A percentile compares a stretch with the other conserved stretches of the same genome.
These are phyloP conservation scores for Mastacembelus armatus DNA, from an alignment of 2,797 vertebrate genomes.

Conservation along the genomic window DNA sequence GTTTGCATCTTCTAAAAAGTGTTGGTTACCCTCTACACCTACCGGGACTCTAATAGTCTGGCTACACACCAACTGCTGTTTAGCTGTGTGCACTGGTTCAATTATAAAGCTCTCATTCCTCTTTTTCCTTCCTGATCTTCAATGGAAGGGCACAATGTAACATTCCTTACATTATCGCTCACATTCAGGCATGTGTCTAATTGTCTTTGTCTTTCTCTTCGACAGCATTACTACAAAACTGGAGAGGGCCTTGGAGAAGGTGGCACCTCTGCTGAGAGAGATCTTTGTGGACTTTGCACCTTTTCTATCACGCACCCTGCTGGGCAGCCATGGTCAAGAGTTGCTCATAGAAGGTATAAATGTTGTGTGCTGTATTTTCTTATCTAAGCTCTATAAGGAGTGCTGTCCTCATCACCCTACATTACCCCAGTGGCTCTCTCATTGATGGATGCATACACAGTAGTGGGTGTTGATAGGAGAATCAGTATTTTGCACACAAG, in stretches of 20 bases:
- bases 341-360: slow-evolving; percentile 94
- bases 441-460: slow-evolving; percentile 47
- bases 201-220: slow-evolving; percentile 37
- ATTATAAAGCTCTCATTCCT: slow-evolving; percentile 12
- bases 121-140: slow-evolving; percentile 23
- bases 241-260: slow-evolving; percentile 91
- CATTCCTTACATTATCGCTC: slow-evolving; percentile 1
- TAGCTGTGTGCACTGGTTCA: slow-evolving; percentile 28
- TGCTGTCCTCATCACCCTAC: slow-evolving; percentile 5
- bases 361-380: slow-evolving; percentile 31
- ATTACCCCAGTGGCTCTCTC: slow-evolving; percentile 25
- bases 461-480: slow-evolving; percentile 53
- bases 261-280: slow-evolving; percentile 94
- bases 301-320: slow-evolving; percentile 95
- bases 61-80: slow-evolving; percentile 20
- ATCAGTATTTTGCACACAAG: slow-evolving; percentile 49
- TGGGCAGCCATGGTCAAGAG: slow-evolving; percentile 98
- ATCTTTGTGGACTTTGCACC: slow-evolving; percentile 99
- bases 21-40: slow-evolving; percentile 30
- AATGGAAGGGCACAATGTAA: slow-evolving; percentile 8
- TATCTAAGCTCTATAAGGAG: slow-evolving; percentile 20
- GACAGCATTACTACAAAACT: slow-evolving; percentile 85
- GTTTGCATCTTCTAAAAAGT: slow-evolving; percentile 55
- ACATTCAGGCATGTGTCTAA: slow-evolving; percentile 7
- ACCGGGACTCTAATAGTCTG: slow-evolving; percentile 23